phyloP scores from a whole-genome alignment of 2,113 vertebrate genomes.

The Penelope pileata region DNA sequence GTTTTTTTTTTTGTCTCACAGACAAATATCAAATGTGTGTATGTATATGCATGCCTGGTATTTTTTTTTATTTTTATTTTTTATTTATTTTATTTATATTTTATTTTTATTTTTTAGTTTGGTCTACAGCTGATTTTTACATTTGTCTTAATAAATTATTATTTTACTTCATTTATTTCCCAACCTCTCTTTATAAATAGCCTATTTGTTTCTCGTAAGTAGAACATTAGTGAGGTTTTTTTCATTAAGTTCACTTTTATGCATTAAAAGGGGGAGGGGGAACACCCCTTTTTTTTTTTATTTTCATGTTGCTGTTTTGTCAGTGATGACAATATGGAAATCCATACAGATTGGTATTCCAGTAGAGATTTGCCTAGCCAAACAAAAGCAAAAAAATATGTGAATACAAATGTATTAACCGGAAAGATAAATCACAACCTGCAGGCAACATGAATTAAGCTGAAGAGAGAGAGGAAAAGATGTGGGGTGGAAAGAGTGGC shows the following conservation, averaged over 20 bases:
- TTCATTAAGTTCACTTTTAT: conserved; percentile 43
- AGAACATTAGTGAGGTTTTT: not conserved
- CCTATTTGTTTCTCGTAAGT: not conserved
- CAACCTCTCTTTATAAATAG: not conserved
- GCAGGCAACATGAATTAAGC: not conserved
- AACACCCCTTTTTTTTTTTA: not conserved
- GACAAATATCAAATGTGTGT: not conserved
- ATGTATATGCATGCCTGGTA: rapidly evolving
- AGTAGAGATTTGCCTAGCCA: conserved; percentile 7
- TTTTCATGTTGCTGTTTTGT: not conserved
- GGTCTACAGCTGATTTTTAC: not conserved
- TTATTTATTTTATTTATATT: not conserved
- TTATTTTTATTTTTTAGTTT: not conserved
- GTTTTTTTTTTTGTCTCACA: not conserved
- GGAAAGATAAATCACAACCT: conserved; percentile 32
- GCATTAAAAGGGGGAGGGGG: conserved; percentile 22
- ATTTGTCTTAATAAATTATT: conserved; percentile 5
- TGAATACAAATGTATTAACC: conserved; percentile 49
- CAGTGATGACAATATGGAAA: conserved; percentile 52
- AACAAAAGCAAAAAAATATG: not conserved
- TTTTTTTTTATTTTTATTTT: too few relatives aligned
- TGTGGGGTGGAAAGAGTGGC: not conserved
- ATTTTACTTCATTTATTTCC: not conserved
- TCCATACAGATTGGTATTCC: conserved; percentile 39
- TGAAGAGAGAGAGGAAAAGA: not conserved